Percentiles rank a stretch among this genome's conserved stretches.
Conservation (phyloP, 2,888 invertebrate genomes). For the Spicauda simplicius region DNA sequence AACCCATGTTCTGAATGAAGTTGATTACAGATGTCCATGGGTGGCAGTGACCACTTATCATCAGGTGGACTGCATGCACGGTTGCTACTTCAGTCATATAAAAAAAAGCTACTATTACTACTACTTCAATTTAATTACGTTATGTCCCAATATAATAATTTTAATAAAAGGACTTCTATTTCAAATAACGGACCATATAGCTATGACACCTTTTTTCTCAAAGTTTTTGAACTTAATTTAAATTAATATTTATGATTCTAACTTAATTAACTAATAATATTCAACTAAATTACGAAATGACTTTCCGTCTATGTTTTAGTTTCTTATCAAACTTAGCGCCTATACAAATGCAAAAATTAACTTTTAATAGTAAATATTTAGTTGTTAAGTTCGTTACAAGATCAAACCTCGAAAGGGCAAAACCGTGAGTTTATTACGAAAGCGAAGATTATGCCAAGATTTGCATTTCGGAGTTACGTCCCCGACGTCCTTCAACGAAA, state of each 20-base stretch:
- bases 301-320: neutral
- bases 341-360: slow-evolving; percentile 13
- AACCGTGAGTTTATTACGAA: slow-evolving; percentile 36
- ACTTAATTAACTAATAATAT: neutral
- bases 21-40: too few species aligned
- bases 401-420: slow-evolving; percentile 28
- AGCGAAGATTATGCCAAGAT: slow-evolving; percentile 33
- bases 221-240: too few species aligned
- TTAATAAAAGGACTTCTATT: too few species aligned
- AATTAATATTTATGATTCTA: neutral
- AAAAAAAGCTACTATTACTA: too few species aligned
- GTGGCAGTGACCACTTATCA: too few species aligned
- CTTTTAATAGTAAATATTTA: slow-evolving; percentile 30
- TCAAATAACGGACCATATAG: too few species aligned
- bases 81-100: too few species aligned
- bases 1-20: too few species aligned
- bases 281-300: neutral
- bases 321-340: slow-evolving; percentile 10
- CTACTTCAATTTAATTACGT: too few species aligned
- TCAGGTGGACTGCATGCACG: too few species aligned
- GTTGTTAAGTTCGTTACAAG: slow-evolving; percentile 26
- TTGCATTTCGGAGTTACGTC: slow-evolving; percentile 33
- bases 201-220: too few species aligned
- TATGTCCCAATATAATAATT: too few species aligned
- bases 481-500: slow-evolving; percentile 26